A percentile compares a stretch with the other conserved stretches of the same genome.
These are phyloP conservation scores for Xenopus laevis DNA, from an alignment of 2,113 vertebrate genomes.

Conservation along the genomic window DNA sequence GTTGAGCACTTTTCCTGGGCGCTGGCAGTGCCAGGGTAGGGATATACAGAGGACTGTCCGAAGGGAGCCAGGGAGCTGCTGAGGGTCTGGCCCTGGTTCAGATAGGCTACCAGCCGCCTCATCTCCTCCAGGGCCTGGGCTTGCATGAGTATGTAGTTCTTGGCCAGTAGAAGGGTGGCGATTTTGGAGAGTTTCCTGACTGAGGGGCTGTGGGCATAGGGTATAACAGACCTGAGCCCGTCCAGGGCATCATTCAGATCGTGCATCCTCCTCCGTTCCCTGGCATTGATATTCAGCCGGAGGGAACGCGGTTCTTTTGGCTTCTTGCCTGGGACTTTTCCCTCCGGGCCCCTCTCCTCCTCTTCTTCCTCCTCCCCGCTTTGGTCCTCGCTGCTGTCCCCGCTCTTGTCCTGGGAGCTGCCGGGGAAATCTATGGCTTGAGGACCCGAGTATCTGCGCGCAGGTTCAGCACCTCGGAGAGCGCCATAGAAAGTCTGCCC, in stretches of 20 bases:
- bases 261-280: conserved; percentile 93
- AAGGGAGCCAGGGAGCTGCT: conserved; percentile 64
- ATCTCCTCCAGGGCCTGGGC: conserved; percentile 97
- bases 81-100: conserved; percentile 82
- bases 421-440: conserved; percentile 63
- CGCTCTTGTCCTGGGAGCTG: conserved; percentile 68
- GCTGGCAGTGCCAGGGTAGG: conserved; percentile 77
- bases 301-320: conserved; percentile 91
- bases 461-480: conserved; percentile 65
- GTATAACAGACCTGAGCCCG: conserved; percentile 90
- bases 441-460: conserved; percentile 64
- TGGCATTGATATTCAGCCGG: conserved; percentile 93
- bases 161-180: conserved; percentile 94
- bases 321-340: conserved; percentile 77
- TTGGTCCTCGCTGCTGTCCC: conserved; percentile 85
- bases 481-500: conserved; percentile 74
- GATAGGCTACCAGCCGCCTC: conserved; percentile 88
- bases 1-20: conserved; percentile 86
- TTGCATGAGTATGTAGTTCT: conserved; percentile 99
- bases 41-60: conserved; percentile 65
- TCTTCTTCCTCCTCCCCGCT: conserved; percentile 69
- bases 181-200: conserved; percentile 98
- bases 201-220: conserved; percentile 95
- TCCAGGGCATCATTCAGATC: conserved; percentile 97
- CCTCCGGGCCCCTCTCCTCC: conserved; percentile 70